Conservation (phyloP, 2,797 vertebrate species). For the Rhincodon typus region DNA sequence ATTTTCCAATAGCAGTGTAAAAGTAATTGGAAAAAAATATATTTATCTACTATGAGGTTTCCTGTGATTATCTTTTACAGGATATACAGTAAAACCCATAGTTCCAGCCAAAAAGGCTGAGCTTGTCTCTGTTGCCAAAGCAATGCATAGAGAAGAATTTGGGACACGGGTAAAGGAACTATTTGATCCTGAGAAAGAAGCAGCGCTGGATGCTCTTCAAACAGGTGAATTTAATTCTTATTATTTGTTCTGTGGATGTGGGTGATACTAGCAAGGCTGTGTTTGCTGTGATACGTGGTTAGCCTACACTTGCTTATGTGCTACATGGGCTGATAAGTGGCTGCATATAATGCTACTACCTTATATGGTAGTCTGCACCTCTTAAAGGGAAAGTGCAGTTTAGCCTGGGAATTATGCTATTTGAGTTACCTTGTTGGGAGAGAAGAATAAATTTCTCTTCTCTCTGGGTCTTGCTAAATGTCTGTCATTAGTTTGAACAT, state of each 20-base stretch:
- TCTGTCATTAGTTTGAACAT: background rate
- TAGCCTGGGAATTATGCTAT: background rate
- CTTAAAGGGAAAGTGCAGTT: background rate
- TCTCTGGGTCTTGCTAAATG: background rate
- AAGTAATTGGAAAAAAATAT: background rate
- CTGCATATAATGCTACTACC: too few species aligned
- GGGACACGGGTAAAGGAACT: slow-evolving; percentile 44
- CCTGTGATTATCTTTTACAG: slow-evolving; percentile 36
- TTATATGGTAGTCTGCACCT: too few species aligned
- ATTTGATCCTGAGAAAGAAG: slow-evolving; percentile 53
- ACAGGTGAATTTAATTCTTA: slow-evolving; percentile 45
- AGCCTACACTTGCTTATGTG: too few species aligned
- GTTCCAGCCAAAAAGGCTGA: slow-evolving; percentile 44
- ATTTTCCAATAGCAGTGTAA: background rate
- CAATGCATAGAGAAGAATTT: slow-evolving; percentile 45
- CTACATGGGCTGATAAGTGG: too few species aligned
- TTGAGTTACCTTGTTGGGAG: background rate
- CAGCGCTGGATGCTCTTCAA: slow-evolving; percentile 50
- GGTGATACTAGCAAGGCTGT: background rate
- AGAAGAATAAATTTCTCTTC: background rate
- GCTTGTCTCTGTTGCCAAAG: slow-evolving; percentile 43
- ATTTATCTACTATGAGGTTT: background rate
- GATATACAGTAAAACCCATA: slow-evolving; percentile 37
- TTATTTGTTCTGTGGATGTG: background rate
- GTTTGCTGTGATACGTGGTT: background rate